Base-by-base conservation (phyloP, 53 echinoderm and acorn worm species). In the Holothuria leucospilota region DNA sequence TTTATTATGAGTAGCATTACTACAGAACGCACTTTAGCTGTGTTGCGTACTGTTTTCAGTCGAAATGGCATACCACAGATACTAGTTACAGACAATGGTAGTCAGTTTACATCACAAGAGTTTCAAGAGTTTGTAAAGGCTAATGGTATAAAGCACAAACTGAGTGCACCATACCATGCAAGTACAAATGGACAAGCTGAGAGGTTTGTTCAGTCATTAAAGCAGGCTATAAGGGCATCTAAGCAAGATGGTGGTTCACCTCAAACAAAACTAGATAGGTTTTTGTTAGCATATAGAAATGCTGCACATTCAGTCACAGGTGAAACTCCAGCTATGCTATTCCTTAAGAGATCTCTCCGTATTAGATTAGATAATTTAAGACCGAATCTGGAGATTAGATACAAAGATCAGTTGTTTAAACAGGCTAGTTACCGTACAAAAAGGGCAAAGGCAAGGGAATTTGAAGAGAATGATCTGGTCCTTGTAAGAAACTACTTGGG, bases 11-110 rank as follows among this genome's bases (percentile, higher is more conserved):
- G n/a, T n/a, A n/a, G n/a, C n/a, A n/a, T n/a, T n/a, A n/a, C n/a
- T n/a, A n/a, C n/a, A n/a, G n/a, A n/a, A n/a, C n/a, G n/a, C 39
- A 90, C 90, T 29, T 68, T 78, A 67, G 85, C 63, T 28, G 85
- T 64, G 24, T 75, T 90, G 25, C 56, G 85, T 63, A 69, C 75
- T 20, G 39, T 78, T 15, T 89, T 88, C 46, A 52, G 60, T 75
- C 40, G 77, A 30, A 42, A 86, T 53, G 89, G 85, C 25, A 73
- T 89, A 63, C 85, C 66, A 5, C 84, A 85, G 52, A 89, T 85
- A 6, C 25, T 84, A 21, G 63, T 72, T 21, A 84, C 89, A n/a
- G 82, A 88, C 28, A 77, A 89, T 39, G 69, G 70, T 26, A 38
- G 68, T 34, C 90, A 88, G 20, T 82, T 88, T 68, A 82, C 88